phyloP scores from a whole-genome alignment of 2,888 invertebrate species.

The Lacanobia oleracea region DNA sequence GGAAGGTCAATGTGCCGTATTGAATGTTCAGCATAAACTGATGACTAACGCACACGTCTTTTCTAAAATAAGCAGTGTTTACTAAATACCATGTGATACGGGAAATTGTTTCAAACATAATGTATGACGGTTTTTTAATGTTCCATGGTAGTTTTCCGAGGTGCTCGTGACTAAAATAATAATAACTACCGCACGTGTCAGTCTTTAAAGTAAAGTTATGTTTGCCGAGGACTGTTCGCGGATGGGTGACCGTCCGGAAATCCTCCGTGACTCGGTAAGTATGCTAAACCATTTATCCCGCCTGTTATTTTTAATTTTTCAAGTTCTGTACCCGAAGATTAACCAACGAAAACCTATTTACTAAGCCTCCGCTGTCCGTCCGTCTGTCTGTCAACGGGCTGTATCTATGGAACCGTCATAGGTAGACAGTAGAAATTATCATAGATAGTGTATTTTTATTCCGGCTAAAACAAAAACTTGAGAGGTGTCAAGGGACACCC shows the following conservation, averaged over 20 bases:
- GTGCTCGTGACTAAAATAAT: neutral
- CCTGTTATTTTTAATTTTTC: too few species aligned
- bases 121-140: constrained; percentile 14
- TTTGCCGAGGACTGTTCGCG: neutral
- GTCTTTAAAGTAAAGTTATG: neutral
- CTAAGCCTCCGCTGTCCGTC: too few species aligned
- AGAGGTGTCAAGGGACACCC: too few species aligned
- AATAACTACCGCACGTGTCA: neutral
- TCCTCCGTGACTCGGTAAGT: too few species aligned
- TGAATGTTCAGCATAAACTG: constrained; percentile 23
- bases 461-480: too few species aligned
- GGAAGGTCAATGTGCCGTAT: constrained; percentile 40
- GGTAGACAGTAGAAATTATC: too few species aligned
- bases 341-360: too few species aligned
- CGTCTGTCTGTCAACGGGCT: too few species aligned
- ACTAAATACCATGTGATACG: constrained; percentile 27
- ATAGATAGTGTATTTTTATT: too few species aligned
- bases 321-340: too few species aligned
- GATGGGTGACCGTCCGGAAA: neutral
- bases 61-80: constrained; percentile 38
- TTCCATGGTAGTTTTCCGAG: neutral
- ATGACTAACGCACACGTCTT: constrained; percentile 38
- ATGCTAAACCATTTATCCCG: too few species aligned
- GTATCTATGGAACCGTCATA: too few species aligned
- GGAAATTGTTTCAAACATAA: constrained; percentile 12